Evolutionary conservation across 2,888 invertebrate species (phyloP), one percentile per base, ranked within the genome.

Genomic region (Drosophila rubida): DNA sequence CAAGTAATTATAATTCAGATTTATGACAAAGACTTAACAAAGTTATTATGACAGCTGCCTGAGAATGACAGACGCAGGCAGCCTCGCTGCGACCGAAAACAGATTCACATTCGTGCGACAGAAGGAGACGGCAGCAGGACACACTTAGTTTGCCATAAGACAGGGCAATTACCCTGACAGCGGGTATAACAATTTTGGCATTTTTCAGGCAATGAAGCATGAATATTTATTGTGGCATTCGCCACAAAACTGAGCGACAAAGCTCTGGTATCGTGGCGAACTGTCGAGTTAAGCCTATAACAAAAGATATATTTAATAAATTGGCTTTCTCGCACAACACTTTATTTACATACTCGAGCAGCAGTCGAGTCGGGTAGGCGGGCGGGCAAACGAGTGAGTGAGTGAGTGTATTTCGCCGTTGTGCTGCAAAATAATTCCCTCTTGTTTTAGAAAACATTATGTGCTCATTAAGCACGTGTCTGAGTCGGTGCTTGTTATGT

Each of bases 1-100:
- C 49, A 80, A 79, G 76, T 85, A 82, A 85, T 82, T 82, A 85
- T 85, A 74, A 82, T 70, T 65, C 50, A 79, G 70, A 82, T 87
- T 85, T 85, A 87, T 74, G 82, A 81, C 79, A 66, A 65, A 67
- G 69, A 76, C 87, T 85, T 87, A 82, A 71, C 69, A 69, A 68
- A 65, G 69, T 74, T 82, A 79, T 82, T 79, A 76, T 76, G 73
- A 64, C 78, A 81, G 69, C 58, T 68, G 69, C 27, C 63, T 64
- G 66, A 59, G 57, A 66, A 59, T 65, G 80, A 70, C 67, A 74
- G 74, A 53, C 50, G 25, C 25, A n/a, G 23, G 5, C 53, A 71
- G 44, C 32, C 57, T 23, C 30, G 4, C 9, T 5, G 23, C 55
- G 35, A 19, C 22, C 32, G 35, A 8, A 35, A 8, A 4, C 11